Percentiles rank a stretch among this genome's conserved stretches.
Evolutionary conservation across 1,140 invertebrate species (phyloP).

Genomic region (Diuraphis noxia): DNA sequence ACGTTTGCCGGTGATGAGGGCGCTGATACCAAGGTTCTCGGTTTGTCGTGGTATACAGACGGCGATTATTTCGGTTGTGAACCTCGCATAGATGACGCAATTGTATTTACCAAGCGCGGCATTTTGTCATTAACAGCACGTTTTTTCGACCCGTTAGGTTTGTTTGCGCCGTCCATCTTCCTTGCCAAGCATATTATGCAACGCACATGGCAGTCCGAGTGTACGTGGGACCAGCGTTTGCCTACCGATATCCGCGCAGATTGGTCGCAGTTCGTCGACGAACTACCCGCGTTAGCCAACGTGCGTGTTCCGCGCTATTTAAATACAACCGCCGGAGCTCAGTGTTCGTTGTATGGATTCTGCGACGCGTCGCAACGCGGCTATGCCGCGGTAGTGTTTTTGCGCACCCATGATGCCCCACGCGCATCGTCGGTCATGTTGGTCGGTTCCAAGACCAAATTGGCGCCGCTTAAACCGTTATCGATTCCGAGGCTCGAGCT

Average conservation of each 20-base stretch:
- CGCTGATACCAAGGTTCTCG: neutral
- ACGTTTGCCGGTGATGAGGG: neutral
- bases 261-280: too few species aligned
- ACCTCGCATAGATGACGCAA: neutral
- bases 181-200: neutral
- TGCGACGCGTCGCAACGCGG: slow-evolving; percentile 58
- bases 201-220: too few species aligned
- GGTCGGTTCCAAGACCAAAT: slow-evolving; percentile 55
- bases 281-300: too few species aligned
- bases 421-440: neutral
- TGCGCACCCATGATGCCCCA: slow-evolving; percentile 48
- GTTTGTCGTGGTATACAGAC: neutral
- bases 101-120: neutral
- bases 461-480: slow-evolving; percentile 58
- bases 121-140: neutral
- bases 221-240: too few species aligned
- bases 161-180: neutral
- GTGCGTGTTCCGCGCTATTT: too few species aligned
- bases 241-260: too few species aligned
- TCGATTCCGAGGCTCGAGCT: slow-evolving; percentile 60
- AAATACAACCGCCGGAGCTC: too few species aligned
- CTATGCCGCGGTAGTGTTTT: slow-evolving; percentile 58
- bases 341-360: slow-evolving; percentile 56
- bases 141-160: too few species aligned
- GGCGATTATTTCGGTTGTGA: neutral